These are phyloP conservation scores for Drosophila saltans DNA, from an alignment of 1,140 invertebrate species.

Conservation along the genomic window DNA sequence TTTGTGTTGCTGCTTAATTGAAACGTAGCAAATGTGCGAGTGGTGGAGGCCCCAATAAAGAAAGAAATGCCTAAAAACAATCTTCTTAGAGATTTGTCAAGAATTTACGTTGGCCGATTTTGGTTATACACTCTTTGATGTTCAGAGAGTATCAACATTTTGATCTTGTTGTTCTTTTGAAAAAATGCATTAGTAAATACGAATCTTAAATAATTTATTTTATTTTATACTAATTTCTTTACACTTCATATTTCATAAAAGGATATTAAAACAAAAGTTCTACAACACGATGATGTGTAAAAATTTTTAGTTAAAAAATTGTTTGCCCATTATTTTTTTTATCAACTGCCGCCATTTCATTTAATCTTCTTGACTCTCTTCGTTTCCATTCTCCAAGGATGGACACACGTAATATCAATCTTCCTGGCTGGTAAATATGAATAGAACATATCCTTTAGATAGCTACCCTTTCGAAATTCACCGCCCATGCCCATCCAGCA, in stretches of 20 bases:
- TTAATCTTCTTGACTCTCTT: not conserved
- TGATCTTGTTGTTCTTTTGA: no score
- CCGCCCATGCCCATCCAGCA: not conserved
- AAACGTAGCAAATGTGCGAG: conserved; percentile 39
- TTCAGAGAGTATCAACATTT: no score
- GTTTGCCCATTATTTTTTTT: not conserved
- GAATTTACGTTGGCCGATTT: conserved; percentile 29
- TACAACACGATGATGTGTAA: not conserved
- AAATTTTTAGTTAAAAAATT: not conserved
- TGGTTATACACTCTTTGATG: not conserved
- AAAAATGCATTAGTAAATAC: no score
- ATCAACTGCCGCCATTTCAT: not conserved
- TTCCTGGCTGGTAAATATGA: not conserved
- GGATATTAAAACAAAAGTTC: not conserved
- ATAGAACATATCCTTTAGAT: not conserved
- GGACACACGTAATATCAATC: not conserved
- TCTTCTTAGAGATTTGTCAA: conserved; percentile 49
- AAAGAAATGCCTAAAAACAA: conserved; percentile 23
- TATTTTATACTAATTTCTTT: not conserved
- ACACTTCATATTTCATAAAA: not conserved
- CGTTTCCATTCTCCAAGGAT: not conserved
- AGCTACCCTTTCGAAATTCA: not conserved
- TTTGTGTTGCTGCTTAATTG: conserved; percentile 54
- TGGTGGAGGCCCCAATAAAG: conserved; percentile 30
- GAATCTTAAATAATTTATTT: no score